These are phyloP conservation scores for Turnix velox DNA, from an alignment of 2,113 vertebrate genomes.

Conservation along the genomic window DNA sequence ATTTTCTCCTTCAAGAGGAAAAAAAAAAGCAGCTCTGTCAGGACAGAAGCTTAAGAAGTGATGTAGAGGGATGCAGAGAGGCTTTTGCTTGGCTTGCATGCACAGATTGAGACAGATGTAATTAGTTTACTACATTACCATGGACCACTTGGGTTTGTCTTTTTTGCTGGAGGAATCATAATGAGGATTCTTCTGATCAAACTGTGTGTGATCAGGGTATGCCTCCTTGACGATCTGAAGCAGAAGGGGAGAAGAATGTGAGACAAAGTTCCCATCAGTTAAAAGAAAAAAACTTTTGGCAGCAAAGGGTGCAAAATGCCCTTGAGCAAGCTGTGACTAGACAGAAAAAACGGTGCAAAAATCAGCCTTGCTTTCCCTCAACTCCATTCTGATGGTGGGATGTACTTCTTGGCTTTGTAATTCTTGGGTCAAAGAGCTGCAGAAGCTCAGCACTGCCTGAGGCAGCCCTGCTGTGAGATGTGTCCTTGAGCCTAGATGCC, in stretches of 20 bases:
- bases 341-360: neutral
- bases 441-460: neutral
- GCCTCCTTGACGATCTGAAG: slow-evolving; percentile 89
- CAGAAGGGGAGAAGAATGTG: neutral
- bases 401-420: neutral
- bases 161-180: slow-evolving; percentile 87
- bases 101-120: neutral
- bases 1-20: neutral
- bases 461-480: neutral
- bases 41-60: neutral
- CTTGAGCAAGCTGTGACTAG: neutral
- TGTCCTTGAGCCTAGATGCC: neutral
- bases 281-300: neutral
- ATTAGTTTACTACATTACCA: slow-evolving; percentile 74
- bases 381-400: neutral
- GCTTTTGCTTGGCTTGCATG: neutral
- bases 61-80: neutral
- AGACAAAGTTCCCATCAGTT: neutral
- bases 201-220: slow-evolving; percentile 96
- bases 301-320: neutral
- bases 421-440: neutral
- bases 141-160: slow-evolving; percentile 93
- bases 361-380: neutral
- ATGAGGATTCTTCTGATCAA: slow-evolving; percentile 87
- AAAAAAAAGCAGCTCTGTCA: neutral